Evolutionary conservation across 2,888 invertebrate genomes (phyloP).

Genomic region (Pyrrhia umbra): DNA sequence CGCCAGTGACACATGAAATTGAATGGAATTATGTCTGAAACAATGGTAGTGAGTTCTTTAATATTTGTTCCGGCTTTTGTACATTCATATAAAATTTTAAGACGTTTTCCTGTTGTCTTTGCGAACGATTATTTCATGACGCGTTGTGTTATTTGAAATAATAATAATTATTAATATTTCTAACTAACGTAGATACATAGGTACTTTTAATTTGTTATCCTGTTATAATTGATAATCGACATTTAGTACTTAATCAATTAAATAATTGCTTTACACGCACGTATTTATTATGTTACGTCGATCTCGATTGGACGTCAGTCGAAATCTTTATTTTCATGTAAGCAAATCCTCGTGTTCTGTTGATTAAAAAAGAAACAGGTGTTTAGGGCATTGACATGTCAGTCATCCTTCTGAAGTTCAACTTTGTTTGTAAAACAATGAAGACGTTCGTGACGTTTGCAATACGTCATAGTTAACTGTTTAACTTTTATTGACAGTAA

Average conservation of each 20-base stretch:
- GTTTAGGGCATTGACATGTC: conserved; percentile 35
- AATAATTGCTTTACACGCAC: neutral
- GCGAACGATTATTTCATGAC: conserved; percentile 27
- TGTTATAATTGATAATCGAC: neutral
- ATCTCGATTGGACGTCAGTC: conserved; percentile 21
- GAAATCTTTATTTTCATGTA: neutral
- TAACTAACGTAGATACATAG: neutral
- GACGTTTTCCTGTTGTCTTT: conserved; percentile 63
- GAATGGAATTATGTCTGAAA: conserved; percentile 73
- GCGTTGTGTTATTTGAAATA: conserved; percentile 1
- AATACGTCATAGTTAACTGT: conserved; percentile 44
- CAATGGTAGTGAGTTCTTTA: conserved; percentile 63
- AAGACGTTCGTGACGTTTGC: conserved; percentile 21
- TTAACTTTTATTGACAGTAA: conserved; percentile 36
- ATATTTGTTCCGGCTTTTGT: conserved; percentile 65
- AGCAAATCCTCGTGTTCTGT: conserved; percentile 4
- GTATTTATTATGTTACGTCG: neutral
- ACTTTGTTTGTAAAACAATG: conserved; percentile 43
- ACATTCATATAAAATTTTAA: conserved; percentile 54
- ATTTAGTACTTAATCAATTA: neutral
- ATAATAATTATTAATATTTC: conserved; percentile 22
- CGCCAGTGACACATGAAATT: conserved; percentile 80
- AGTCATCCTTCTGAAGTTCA: conserved; percentile 32
- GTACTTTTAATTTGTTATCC: neutral
- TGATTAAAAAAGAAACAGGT: conserved; percentile 28